Evolutionary conservation across 2,888 invertebrate species (phyloP).

Genomic region (Elmis aenea): DNA sequence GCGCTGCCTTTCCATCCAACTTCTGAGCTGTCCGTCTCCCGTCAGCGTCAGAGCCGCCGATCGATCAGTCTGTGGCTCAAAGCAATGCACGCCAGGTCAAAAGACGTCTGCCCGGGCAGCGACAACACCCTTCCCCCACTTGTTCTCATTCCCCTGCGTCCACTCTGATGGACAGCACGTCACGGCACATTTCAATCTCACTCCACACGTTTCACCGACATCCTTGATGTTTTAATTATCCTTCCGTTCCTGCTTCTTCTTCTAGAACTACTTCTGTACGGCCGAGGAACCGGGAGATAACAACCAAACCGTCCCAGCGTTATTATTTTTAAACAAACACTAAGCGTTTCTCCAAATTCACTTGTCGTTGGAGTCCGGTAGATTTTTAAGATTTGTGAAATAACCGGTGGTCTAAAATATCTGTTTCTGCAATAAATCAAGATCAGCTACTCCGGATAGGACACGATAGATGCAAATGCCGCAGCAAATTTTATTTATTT

Average conservation of each 20-base stretch:
- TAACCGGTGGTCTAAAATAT: constrained; percentile 6
- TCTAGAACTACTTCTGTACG: no score
- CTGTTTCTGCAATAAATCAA: constrained; percentile 31
- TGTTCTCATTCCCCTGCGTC: constrained; percentile 29
- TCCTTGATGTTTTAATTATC: constrained; percentile 35
- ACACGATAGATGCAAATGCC: constrained; percentile 33
- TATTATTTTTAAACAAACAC: no score
- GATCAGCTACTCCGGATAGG: constrained; percentile 25
- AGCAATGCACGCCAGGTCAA: constrained; percentile 49
- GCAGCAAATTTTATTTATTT: constrained; percentile 33
- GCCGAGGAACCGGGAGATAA: no score
- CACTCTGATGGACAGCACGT: constrained; percentile 35
- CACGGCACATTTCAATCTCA: constrained; percentile 38
- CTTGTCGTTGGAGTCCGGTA: background rate
- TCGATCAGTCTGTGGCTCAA: constrained; percentile 48
- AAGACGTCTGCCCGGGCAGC: constrained; percentile 49
- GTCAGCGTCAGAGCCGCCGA: constrained; percentile 46
- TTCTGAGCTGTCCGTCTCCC: constrained; percentile 47
- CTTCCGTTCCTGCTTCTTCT: no score
- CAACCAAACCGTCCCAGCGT: no score
- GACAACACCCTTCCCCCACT: constrained; percentile 34
- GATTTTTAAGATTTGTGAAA: background rate
- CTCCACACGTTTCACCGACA: constrained; percentile 23
- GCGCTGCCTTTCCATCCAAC: constrained; percentile 22
- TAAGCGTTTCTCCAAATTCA: background rate